A percentile compares a stretch with the other conserved stretches of the same genome.
Evolutionary conservation across 1,140 invertebrate genomes (phyloP).

Genomic region (Ips typographus): DNA sequence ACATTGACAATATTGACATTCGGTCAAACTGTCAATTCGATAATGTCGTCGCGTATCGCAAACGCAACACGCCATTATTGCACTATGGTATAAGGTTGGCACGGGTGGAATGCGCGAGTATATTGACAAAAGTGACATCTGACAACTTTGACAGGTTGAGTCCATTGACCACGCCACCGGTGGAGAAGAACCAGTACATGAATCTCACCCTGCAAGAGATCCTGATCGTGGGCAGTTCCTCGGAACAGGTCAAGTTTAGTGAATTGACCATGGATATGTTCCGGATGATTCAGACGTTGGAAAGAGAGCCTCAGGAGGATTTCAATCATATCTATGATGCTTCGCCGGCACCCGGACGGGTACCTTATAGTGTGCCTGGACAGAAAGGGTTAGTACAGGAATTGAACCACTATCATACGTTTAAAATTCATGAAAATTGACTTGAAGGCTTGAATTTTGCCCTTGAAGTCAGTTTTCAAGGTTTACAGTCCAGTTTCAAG

Average conservation of each 20-base stretch:
- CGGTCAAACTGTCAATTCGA: no score
- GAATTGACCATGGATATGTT: constrained; percentile 99
- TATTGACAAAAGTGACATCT: no score
- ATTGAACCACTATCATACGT: no score
- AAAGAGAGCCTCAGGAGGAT: constrained; percentile 87
- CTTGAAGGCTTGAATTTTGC: no score
- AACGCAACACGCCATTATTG: no score
- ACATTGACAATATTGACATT: no score
- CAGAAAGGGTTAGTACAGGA: constrained; percentile 50
- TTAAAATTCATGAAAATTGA: no score
- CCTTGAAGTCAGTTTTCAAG: no score
- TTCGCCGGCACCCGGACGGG: constrained; percentile 79
- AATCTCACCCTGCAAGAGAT: constrained; percentile 90
- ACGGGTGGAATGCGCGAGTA: neutral
- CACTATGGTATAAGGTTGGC: no score
- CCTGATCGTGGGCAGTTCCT: constrained; percentile 90
- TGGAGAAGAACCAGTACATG: constrained; percentile 84
- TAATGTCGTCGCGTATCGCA: neutral
- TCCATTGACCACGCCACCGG: constrained; percentile 80
- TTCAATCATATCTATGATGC: constrained; percentile 81
- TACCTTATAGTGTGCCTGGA: constrained; percentile 61
- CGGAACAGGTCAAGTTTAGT: constrained; percentile 96
- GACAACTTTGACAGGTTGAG: constrained; percentile 66
- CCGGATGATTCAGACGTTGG: constrained; percentile 92
- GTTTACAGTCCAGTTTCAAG: no score